Percentiles rank a stretch among this genome's conserved stretches.
These are phyloP conservation scores for Cantharis rufa DNA, from an alignment of 2,888 invertebrate species.

Conservation along the genomic window DNA sequence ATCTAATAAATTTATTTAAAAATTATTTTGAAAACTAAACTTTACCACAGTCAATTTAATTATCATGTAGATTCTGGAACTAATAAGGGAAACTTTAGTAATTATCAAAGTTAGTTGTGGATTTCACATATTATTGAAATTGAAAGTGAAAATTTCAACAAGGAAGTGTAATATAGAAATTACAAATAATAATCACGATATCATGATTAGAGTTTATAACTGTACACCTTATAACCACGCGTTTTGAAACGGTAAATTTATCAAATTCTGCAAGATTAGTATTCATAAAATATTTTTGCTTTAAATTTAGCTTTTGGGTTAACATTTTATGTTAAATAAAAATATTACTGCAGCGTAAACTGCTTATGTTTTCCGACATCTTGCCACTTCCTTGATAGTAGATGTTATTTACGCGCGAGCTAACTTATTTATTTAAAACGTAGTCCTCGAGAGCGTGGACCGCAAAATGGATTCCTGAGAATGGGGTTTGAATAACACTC, in stretches of 20 bases:
- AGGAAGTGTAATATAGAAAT: background rate
- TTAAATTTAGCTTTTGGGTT: background rate
- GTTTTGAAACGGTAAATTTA: background rate
- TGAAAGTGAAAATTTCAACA: background rate
- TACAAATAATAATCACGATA: background rate
- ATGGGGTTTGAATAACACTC: too few species aligned
- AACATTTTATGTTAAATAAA: too few species aligned
- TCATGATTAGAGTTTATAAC: background rate
- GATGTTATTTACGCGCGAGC: too few species aligned
- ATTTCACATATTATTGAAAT: background rate
- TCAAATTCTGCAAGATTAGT: background rate
- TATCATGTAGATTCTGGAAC: background rate
- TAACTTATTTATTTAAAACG: too few species aligned
- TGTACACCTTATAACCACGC: background rate
- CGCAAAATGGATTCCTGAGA: too few species aligned
- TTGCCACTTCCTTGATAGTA: too few species aligned
- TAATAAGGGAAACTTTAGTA: background rate
- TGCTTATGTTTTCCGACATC: too few species aligned
- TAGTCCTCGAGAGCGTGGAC: too few species aligned
- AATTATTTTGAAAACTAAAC: background rate
- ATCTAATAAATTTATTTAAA: background rate
- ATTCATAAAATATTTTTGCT: background rate
- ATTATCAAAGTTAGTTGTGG: background rate
- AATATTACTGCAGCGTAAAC: too few species aligned
- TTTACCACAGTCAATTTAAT: background rate